Conservation (phyloP, 2,797 vertebrate species). For the Pangasius djambal region DNA sequence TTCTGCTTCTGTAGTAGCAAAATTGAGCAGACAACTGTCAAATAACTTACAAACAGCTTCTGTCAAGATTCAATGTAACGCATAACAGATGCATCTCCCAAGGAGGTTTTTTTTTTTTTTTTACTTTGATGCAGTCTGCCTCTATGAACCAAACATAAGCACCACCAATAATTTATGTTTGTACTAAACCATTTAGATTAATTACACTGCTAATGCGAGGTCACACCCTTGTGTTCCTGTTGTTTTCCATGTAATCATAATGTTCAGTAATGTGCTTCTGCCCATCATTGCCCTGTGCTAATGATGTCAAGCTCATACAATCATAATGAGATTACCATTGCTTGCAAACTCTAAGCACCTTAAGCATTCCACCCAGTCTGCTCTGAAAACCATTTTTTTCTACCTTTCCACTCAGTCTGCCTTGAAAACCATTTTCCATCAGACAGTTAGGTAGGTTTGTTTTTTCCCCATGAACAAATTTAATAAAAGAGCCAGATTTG, state of each 20-base stretch:
- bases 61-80: background rate
- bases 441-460: background rate
- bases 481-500: background rate
- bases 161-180: conserved; percentile 1
- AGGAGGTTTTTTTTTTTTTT: background rate
- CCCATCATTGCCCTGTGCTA: conserved; percentile 38
- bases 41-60: conserved; percentile 15
- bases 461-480: background rate
- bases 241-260: conserved; percentile 15
- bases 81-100: conserved; percentile 6
- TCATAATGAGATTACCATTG: conserved; percentile 19
- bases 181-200: conserved; percentile 10
- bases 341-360: conserved; percentile 22
- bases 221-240: conserved; percentile 16
- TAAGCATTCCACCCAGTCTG: conserved; percentile 2
- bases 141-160: background rate
- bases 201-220: conserved; percentile 14
- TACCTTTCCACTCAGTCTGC: background rate
- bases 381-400: background rate
- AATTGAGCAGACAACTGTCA: background rate
- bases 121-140: background rate
- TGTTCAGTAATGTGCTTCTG: conserved; percentile 22
- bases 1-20: background rate
- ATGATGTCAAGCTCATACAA: conserved; percentile 29
- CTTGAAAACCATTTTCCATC: background rate